Evolutionary conservation across 2,888 invertebrate genomes (phyloP).

Genomic region (Ophion slaviceki): DNA sequence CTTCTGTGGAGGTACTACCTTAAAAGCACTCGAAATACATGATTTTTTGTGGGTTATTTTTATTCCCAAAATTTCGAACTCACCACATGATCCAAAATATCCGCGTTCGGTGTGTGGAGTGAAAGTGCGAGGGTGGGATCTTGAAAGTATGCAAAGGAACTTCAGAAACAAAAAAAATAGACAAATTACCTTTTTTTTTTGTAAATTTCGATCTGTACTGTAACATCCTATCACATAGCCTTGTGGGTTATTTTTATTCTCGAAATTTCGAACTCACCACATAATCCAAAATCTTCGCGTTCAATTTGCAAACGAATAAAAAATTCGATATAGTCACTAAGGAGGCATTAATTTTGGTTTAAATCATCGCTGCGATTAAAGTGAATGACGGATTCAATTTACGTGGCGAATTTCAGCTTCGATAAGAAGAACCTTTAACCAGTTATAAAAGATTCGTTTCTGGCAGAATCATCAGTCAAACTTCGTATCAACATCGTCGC

Average conservation of each 20-base stretch:
- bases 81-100: not conserved
- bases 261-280: not conserved
- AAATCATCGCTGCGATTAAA: not conserved
- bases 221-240: too few relatives aligned
- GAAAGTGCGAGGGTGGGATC: too few relatives aligned
- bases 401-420: not conserved
- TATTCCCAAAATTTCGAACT: not conserved
- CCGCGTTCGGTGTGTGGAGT: not conserved
- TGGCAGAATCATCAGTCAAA: constrained; percentile 26
- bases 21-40: too few relatives aligned
- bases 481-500: not conserved
- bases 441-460: constrained; percentile 22
- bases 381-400: constrained; percentile 31
- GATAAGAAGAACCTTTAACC: not conserved
- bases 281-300: not conserved
- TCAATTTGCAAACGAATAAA: not conserved
- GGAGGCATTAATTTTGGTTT: not conserved
- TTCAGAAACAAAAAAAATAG: too few relatives aligned
- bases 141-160: too few relatives aligned
- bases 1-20: too few relatives aligned
- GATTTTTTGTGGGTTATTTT: not conserved
- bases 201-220: too few relatives aligned
- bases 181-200: too few relatives aligned
- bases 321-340: constrained; percentile 1
- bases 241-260: not conserved